Evolutionary conservation across 2,888 invertebrate genomes (phyloP), one percentile per base, ranked within the genome.

Genomic region (Morinoia aosen): DNA sequence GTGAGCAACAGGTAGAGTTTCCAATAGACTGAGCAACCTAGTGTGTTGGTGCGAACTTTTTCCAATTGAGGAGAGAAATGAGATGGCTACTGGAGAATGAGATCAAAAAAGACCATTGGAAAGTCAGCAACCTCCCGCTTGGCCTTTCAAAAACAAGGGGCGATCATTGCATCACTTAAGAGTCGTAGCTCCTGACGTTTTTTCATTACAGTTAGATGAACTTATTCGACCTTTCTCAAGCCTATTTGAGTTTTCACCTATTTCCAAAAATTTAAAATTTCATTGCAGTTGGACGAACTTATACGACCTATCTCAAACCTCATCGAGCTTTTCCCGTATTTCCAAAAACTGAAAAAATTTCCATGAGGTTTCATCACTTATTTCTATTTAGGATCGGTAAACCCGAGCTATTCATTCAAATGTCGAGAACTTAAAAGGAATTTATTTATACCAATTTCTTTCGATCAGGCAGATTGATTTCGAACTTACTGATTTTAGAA

Each of bases 81-180:
- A 76, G 76, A 76, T 76, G 16, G 76, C 76, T 10, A 76, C 76
- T 8, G 76, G 33, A 16, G 76, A 76, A 76, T 76, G 76, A 76
- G 76, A 76, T 76, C 76, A 76, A 76, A 76, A 76, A 76, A 76
- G 76, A 76, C 8, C 76, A 76, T 76, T 76, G 76, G 76, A 76
- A 76, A 76, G 76, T 76, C 76, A 7, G 33, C 33, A 33, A 33
- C 76, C 25, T 33, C 76, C 76, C 33, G 33, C 76, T 16, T 33
- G 76, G 33, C 76, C 76, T 33, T 76, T 76, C 76, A 76, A 76
- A 76, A 76, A 76, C 76, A 76, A 76, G 76, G 25, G 76, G 33
- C 33, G 33, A 76, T 76, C 76, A 33, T 76, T 76, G 76, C 33
- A 76, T 76, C 76, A 33, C 33, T 76, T 33, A 61, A 19, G 16